Conservation (phyloP, 2,797 vertebrate species). For the Gambelia wislizenii region DNA sequence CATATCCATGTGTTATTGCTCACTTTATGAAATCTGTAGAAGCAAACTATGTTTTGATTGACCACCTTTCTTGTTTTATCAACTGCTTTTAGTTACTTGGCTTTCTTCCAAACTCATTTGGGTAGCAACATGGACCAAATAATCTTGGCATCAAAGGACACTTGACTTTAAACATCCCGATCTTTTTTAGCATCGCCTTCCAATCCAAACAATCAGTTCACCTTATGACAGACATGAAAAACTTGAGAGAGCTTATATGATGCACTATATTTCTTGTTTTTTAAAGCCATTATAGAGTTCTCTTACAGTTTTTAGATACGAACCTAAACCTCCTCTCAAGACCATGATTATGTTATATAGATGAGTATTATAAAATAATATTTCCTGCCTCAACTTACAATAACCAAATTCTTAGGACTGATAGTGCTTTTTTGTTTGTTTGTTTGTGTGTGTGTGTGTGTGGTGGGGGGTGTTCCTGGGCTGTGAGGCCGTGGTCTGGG, state of each 20-base stretch:
- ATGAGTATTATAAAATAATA: conserved; percentile 56
- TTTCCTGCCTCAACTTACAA: conserved; percentile 36
- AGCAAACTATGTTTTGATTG: conserved; percentile 60
- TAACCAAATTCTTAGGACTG: neutral
- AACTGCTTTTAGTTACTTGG: conserved; percentile 71
- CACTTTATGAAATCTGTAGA: conserved; percentile 53
- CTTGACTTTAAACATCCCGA: conserved; percentile 69
- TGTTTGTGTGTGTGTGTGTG: no score
- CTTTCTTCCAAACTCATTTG: conserved; percentile 70
- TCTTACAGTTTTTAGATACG: conserved; percentile 57
- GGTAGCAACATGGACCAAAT: conserved; percentile 63
- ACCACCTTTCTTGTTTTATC: conserved; percentile 70
- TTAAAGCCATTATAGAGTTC: conserved; percentile 20
- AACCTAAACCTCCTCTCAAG: conserved; percentile 37
- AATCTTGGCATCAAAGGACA: conserved; percentile 68
- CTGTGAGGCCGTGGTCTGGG: no score
- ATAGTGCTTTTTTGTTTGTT: no score
- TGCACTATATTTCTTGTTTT: conserved; percentile 7
- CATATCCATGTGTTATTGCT: neutral
- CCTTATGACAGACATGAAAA: neutral
- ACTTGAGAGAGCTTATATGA: neutral
- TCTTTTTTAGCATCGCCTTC: conserved; percentile 63
- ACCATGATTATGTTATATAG: conserved; percentile 45
- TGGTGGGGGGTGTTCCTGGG: no score
- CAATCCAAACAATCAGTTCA: conserved; percentile 19